Evolutionary conservation across 2,113 vertebrate genomes (phyloP).

Genomic region (Callocephalon fimbriatum): DNA sequence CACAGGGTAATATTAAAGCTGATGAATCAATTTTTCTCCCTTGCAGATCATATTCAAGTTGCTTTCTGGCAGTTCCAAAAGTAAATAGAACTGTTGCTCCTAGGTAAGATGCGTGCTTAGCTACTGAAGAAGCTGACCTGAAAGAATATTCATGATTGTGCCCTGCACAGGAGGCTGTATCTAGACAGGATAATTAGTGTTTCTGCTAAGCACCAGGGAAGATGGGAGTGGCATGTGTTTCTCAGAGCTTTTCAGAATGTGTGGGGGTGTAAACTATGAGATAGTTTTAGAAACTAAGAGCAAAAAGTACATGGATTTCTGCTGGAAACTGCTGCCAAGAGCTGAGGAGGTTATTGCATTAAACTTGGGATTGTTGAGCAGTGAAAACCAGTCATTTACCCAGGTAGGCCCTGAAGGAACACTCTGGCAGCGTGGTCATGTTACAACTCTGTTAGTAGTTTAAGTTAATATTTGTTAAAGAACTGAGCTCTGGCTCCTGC

Average conservation of each 20-base stretch:
- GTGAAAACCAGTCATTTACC: accelerated
- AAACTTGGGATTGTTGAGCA: neutral
- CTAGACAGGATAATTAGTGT: constrained; percentile 74
- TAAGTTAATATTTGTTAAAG: neutral
- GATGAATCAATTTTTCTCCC: neutral
- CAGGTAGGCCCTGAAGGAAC: neutral
- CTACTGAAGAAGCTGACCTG: constrained; percentile 7
- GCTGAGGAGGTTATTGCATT: neutral
- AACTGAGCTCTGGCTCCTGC: neutral
- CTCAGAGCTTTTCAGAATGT: constrained; percentile 26
- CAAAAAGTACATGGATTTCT: neutral
- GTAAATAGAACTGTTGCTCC: constrained; percentile 16
- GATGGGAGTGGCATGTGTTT: neutral
- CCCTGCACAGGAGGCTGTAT: constrained; percentile 53
- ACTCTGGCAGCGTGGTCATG: accelerated
- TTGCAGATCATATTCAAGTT: neutral
- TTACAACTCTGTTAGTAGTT: neutral
- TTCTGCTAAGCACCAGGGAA: neutral
- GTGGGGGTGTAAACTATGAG: constrained; percentile 13
- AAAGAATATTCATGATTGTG: constrained; percentile 30
- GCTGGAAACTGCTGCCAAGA: neutral
- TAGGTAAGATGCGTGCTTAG: constrained; percentile 2
- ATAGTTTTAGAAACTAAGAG: constrained; percentile 8
- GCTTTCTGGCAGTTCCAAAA: neutral
- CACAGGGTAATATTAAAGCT: neutral